These are phyloP conservation scores for Orchestes rusci DNA, from an alignment of 2,888 invertebrate genomes.

Conservation along the genomic window DNA sequence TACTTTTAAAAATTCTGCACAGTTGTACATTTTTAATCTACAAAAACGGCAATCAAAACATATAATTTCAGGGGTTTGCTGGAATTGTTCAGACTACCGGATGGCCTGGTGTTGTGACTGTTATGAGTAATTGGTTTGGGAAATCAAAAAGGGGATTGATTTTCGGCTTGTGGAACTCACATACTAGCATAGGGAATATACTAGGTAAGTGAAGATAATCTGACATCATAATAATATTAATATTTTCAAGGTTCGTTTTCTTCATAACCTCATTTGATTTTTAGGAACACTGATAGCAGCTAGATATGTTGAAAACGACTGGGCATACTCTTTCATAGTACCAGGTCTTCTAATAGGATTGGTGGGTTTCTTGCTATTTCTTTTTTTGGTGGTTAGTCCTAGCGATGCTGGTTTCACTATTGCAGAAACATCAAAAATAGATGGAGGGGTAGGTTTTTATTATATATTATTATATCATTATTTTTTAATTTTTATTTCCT, in stretches of 20 bases:
- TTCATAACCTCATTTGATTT: too few species aligned
- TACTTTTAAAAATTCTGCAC: too few species aligned
- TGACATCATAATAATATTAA: too few species aligned
- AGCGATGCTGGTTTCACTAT: constrained; percentile 52
- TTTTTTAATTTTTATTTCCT: constrained; percentile 1
- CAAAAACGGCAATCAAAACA: too few species aligned
- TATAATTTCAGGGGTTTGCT: constrained; percentile 62
- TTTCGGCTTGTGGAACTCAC: constrained; percentile 96
- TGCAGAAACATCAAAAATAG: constrained; percentile 15
- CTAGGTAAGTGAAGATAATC: constrained; percentile 61
- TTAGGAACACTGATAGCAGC: constrained; percentile 77
- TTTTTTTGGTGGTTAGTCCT: constrained; percentile 81
- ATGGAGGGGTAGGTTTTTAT: constrained; percentile 15
- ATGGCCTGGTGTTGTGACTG: constrained; percentile 93
- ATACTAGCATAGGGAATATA: constrained; percentile 93
- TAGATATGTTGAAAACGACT: constrained; percentile 74
- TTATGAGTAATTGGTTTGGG: constrained; percentile 96
- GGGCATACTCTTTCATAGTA: constrained; percentile 88
- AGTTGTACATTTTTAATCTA: too few species aligned
- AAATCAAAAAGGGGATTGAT: constrained; percentile 84
- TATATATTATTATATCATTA: too few species aligned
- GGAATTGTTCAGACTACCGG: constrained; percentile 90
- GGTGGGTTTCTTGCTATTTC: constrained; percentile 66
- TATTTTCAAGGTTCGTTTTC: too few species aligned
- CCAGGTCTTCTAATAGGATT: constrained; percentile 77